Percentiles rank a stretch among this genome's conserved stretches.
These are phyloP conservation scores for Hydrolagus colliei DNA, from an alignment of 2,797 vertebrate genomes.

Conservation along the genomic window DNA sequence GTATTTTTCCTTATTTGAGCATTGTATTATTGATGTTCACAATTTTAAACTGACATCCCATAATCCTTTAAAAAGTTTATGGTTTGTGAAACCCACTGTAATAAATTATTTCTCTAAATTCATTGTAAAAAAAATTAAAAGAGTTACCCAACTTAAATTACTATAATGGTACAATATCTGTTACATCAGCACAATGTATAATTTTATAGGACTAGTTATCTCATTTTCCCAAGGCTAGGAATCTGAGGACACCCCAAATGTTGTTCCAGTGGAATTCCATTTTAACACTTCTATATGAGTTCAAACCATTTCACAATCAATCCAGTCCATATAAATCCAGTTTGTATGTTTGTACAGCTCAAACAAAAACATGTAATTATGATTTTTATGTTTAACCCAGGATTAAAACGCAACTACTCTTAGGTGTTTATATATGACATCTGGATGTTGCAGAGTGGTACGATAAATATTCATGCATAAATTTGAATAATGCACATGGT, in stretches of 20 bases:
- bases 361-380: constrained; percentile 42
- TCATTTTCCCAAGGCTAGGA: constrained; percentile 56
- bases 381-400: constrained; percentile 36
- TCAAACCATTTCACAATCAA: constrained; percentile 60
- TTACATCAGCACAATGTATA: constrained; percentile 64
- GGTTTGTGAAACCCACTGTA: constrained; percentile 67
- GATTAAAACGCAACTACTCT: constrained; percentile 37
- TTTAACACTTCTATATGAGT: constrained; percentile 43
- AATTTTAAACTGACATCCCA: constrained; percentile 58
- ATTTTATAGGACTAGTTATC: constrained; percentile 39
- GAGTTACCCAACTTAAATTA: constrained; percentile 75
- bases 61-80: constrained; percentile 75
- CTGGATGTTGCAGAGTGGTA: constrained; percentile 56
- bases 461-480: constrained; percentile 47
- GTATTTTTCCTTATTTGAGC: constrained; percentile 77
- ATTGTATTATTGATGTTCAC: constrained; percentile 68
- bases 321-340: constrained; percentile 49
- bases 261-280: constrained; percentile 44
- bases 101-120: constrained; percentile 82
- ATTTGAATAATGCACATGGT: constrained; percentile 58
- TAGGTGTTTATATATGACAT: constrained; percentile 44
- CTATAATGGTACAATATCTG: constrained; percentile 80
- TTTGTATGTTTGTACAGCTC: constrained; percentile 54
- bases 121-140: constrained; percentile 82
- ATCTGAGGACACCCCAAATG: constrained; percentile 59